Conservation (phyloP, 2,797 vertebrate species). For the Paramormyrops hopkinsi region DNA sequence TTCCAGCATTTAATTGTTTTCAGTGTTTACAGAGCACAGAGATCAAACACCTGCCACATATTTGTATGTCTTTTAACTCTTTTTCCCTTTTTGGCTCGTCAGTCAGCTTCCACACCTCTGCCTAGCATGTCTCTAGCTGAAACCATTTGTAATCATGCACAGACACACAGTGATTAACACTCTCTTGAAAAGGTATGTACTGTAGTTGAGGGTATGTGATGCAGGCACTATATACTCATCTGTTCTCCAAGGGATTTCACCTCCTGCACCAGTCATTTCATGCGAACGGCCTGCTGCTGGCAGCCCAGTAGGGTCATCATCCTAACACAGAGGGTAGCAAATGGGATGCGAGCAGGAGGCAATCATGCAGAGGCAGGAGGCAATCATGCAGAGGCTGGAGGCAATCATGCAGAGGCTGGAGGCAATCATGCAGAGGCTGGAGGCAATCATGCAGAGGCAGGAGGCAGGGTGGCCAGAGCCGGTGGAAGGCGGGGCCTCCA, state of each 20-base stretch:
- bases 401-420: neutral
- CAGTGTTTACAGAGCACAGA: neutral
- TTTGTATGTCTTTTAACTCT: neutral
- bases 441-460: neutral
- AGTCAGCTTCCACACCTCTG: conserved; percentile 21
- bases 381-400: neutral
- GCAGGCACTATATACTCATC: conserved; percentile 17
- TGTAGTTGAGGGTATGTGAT: neutral
- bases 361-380: neutral
- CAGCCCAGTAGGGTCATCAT: neutral
- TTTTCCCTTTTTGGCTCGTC: conserved; percentile 26
- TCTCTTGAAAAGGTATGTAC: neutral
- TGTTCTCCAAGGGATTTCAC: conserved; percentile 30
- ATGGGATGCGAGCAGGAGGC: neutral
- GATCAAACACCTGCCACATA: conserved; percentile 19
- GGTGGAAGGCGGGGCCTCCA: neutral
- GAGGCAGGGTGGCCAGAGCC: neutral
- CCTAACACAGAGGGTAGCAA: neutral
- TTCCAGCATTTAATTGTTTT: neutral
- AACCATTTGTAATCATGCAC: neutral
- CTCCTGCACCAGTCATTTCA: conserved; percentile 29
- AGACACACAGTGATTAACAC: neutral
- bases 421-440: neutral
- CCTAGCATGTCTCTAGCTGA: conserved; percentile 15
- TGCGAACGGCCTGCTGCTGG: conserved; percentile 9